phyloP scores from a whole-genome alignment of 2,888 invertebrate genomes.

The Drosophila mayaguana region DNA sequence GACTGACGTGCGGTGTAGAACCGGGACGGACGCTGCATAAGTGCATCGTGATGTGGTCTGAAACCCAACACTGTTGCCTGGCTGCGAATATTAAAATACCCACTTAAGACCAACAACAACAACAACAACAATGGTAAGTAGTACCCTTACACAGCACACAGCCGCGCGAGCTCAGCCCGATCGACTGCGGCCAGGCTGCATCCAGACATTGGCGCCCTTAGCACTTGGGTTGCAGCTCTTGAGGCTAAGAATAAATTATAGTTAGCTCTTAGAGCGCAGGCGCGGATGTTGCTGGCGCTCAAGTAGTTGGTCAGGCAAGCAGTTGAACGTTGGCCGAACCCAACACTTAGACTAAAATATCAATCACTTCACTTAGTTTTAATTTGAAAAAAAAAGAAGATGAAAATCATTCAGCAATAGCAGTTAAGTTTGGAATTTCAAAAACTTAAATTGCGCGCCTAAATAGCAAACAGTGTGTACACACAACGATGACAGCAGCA shows the following conservation, averaged over 20 bases:
- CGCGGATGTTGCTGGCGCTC: constrained; percentile 12
- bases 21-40: constrained; percentile 46
- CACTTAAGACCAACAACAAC: constrained; percentile 62
- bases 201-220: constrained; percentile 55
- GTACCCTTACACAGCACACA: constrained; percentile 48
- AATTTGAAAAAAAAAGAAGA: not conserved
- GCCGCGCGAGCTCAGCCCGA: constrained; percentile 20
- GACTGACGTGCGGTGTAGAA: not conserved
- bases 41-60: constrained; percentile 64
- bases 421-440: not conserved
- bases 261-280: constrained; percentile 16
- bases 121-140: constrained; percentile 42
- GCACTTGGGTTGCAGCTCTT: constrained; percentile 37
- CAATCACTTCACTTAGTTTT: not conserved
- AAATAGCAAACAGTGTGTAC: constrained; percentile 19
- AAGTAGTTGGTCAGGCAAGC: constrained; percentile 8
- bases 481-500: constrained; percentile 9
- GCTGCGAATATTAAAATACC: constrained; percentile 77
- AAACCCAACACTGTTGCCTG: constrained; percentile 73
- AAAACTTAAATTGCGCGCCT: constrained; percentile 20
- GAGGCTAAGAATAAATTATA: constrained; percentile 31
- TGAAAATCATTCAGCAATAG: not conserved
- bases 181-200: constrained; percentile 40
- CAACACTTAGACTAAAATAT: not conserved
- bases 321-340: not conserved